Conservation (phyloP, 2,888 invertebrate species). For the Sinohyriopsis cumingii region DNA sequence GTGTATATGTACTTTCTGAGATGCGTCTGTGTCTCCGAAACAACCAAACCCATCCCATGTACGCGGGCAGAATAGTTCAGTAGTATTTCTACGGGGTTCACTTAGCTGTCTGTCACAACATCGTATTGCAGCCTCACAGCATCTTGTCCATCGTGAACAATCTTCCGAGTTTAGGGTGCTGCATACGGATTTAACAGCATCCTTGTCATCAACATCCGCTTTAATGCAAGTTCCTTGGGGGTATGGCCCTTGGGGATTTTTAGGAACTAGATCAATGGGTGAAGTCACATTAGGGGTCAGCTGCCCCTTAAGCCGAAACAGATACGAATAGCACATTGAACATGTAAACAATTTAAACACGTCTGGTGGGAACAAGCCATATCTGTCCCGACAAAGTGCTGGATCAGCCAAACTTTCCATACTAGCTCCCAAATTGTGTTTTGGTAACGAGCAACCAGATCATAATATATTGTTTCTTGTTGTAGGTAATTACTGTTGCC, state of each 20-base stretch:
- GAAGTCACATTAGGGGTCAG: slow-evolving; percentile 9
- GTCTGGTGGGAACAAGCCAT: slow-evolving; percentile 17
- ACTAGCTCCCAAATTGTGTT: too few relatives aligned
- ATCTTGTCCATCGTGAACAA: slow-evolving; percentile 51
- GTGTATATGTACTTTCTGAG: slow-evolving; percentile 51
- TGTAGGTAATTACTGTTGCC: too few relatives aligned
- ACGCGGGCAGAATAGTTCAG: slow-evolving; percentile 43
- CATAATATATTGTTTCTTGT: too few relatives aligned
- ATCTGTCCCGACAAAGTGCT: slow-evolving; percentile 29
- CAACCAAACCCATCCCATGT: slow-evolving; percentile 63
- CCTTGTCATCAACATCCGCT: slow-evolving; percentile 42
- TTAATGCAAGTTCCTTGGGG: slow-evolving; percentile 15
- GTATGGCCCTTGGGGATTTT: slow-evolving; percentile 13
- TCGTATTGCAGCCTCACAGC: slow-evolving; percentile 41
- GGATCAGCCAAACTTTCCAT: too few relatives aligned
- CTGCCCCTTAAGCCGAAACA: slow-evolving; percentile 33
- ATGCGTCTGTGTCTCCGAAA: slow-evolving; percentile 44
- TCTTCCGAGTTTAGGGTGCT: slow-evolving; percentile 32
- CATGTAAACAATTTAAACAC: slow-evolving; percentile 42
- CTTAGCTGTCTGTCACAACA: slow-evolving; percentile 47
- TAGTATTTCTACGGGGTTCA: slow-evolving; percentile 14
- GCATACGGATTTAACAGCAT: slow-evolving; percentile 34
- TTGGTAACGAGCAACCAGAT: too few relatives aligned
- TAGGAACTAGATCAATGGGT: slow-evolving; percentile 18
- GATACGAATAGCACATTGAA: slow-evolving; percentile 49